Evolutionary conservation across 2,797 vertebrate species (phyloP).

Genomic region (Anguilla pacifica): DNA sequence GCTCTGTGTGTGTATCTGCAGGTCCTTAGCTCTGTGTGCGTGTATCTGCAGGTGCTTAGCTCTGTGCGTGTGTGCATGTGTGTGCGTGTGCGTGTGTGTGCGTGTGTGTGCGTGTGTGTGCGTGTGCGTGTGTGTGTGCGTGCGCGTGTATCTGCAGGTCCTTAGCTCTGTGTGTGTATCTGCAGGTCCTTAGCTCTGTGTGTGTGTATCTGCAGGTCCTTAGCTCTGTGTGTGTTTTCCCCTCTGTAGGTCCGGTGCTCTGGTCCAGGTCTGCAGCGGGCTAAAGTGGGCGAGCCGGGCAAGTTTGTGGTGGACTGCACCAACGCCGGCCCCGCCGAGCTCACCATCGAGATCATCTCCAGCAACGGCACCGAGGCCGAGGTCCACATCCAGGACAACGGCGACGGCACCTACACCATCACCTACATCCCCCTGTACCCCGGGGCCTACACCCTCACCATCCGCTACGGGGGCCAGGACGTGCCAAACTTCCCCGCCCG

Average conservation of each 20-base stretch:
- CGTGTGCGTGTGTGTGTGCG: too few species aligned
- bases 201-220: not conserved
- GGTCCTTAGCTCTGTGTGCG: too few species aligned
- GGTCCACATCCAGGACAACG: constrained; percentile 90
- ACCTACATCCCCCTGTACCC: constrained; percentile 92
- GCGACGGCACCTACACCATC: constrained; percentile 92
- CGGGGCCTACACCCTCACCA: constrained; percentile 90
- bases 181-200: too few species aligned
- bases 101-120: too few species aligned
- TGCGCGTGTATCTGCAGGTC: too few species aligned
- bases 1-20: too few species aligned
- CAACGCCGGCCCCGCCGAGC: constrained; percentile 85
- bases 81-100: too few species aligned
- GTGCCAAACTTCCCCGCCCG: constrained; percentile 92
- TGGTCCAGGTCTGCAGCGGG: constrained; percentile 85
- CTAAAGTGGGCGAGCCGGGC: constrained; percentile 84
- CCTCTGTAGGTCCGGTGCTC: constrained; percentile 81
- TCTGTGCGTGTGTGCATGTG: too few species aligned
- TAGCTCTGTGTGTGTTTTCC: not conserved
- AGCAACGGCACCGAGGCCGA: constrained; percentile 88
- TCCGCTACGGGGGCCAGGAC: constrained; percentile 92
- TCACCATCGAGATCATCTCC: constrained; percentile 92
- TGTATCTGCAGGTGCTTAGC: too few species aligned
- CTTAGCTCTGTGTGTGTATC: too few species aligned
- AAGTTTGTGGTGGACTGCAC: constrained; percentile 92